A percentile compares a stretch with the other conserved stretches of the same genome.
These are phyloP conservation scores for Emydoidea blandingii DNA, from an alignment of 2,797 vertebrate genomes.

Conservation along the genomic window DNA sequence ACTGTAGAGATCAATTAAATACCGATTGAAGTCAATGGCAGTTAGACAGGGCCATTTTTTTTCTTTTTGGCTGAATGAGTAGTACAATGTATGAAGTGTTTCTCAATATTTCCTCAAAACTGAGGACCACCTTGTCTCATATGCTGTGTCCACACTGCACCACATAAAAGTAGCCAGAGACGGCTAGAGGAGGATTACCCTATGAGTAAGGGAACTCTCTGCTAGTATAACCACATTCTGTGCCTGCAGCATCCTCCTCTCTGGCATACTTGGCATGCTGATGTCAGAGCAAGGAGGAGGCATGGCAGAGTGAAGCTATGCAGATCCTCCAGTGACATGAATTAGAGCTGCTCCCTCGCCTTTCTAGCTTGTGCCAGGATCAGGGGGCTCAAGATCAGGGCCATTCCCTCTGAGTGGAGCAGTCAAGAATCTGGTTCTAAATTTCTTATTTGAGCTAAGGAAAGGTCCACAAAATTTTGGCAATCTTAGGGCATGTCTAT, in stretches of 20 bases:
- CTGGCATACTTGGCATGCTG: neutral
- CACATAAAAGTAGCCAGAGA: neutral
- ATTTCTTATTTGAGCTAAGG: neutral
- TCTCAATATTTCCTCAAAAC: neutral
- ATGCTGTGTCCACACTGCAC: rapidly evolving
- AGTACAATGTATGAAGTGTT: neutral
- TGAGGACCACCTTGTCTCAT: neutral
- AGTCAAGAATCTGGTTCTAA: neutral
- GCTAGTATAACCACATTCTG: neutral
- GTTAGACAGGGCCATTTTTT: neutral
- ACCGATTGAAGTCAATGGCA: neutral
- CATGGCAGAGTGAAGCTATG: neutral
- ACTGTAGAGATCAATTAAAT: neutral
- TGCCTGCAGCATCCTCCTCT: neutral
- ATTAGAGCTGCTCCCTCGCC: rapidly evolving
- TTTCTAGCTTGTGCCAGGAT: rapidly evolving
- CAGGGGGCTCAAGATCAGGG: neutral
- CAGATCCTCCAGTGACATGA: neutral
- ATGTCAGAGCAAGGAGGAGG: rapidly evolving
- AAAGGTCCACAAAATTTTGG: neutral
- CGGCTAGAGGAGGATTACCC: neutral
- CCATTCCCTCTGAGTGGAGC: neutral
- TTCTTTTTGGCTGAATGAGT: neutral
- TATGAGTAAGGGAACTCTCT: rapidly evolving
- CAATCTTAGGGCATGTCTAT: too few species aligned